phyloP scores from a whole-genome alignment of 2,888 invertebrate genomes.

The Dilophus febrilis region DNA sequence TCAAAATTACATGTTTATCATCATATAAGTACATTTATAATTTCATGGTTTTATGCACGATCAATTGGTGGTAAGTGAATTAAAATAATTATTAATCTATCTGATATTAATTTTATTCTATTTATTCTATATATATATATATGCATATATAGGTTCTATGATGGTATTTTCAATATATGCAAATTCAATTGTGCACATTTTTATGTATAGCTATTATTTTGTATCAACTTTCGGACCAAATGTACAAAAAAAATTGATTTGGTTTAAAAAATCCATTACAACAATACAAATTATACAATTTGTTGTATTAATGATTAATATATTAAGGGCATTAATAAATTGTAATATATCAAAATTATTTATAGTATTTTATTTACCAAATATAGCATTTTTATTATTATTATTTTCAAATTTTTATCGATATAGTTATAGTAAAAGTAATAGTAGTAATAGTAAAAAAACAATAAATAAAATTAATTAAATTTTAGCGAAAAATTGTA shows the following conservation, averaged over 20 bases:
- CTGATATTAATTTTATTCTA: neutral
- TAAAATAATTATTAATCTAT: neutral
- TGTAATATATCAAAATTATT: neutral
- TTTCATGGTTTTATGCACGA: conserved; percentile 44
- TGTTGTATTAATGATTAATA: neutral
- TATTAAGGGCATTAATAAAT: neutral
- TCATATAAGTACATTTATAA: conserved; percentile 41
- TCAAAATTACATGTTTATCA: conserved; percentile 58
- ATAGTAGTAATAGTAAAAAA: too few species aligned
- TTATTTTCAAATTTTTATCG: neutral
- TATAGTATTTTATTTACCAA: neutral
- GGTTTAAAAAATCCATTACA: conserved; percentile 44
- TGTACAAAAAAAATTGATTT: conserved; percentile 35
- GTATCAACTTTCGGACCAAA: conserved; percentile 41
- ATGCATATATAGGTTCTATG: conserved; percentile 38
- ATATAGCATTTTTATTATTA: neutral
- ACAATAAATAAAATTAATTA: too few species aligned
- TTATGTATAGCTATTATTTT: conserved; percentile 66
- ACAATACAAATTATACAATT: conserved; percentile 45
- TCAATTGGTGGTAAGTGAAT: conserved; percentile 42
- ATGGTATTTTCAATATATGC: conserved; percentile 45
- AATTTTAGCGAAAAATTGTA: too few species aligned
- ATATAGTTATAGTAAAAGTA: neutral
- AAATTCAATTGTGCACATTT: conserved; percentile 48
- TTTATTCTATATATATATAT: conserved; percentile 14